Evolutionary conservation across 2,797 vertebrate species (phyloP).

Genomic region (Lates japonicus): DNA sequence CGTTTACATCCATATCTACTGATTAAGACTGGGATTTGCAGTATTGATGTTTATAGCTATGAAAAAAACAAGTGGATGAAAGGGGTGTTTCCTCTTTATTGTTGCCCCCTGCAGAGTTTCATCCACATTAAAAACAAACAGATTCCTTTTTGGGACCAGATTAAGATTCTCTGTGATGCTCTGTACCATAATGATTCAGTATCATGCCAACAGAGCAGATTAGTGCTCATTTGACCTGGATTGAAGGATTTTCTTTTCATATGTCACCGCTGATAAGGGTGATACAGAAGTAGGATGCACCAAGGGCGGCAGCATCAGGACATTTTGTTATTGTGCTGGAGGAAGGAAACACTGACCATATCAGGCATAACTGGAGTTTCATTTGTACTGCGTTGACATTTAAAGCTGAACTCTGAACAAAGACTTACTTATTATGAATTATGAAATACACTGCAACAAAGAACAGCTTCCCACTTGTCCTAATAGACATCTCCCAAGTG

Average conservation of each 20-base stretch:
- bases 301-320: slow-evolving; percentile 26
- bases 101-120: slow-evolving; percentile 17
- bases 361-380: slow-evolving; percentile 5
- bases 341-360: background rate
- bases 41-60: background rate
- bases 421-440: slow-evolving; percentile 7
- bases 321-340: slow-evolving; percentile 15
- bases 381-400: slow-evolving; percentile 12
- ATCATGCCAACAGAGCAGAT: slow-evolving; percentile 72
- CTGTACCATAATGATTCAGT: slow-evolving; percentile 50
- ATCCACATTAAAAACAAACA: slow-evolving; percentile 35
- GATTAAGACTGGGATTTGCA: slow-evolving; percentile 16
- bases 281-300: slow-evolving; percentile 37
- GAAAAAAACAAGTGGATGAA: background rate
- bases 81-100: slow-evolving; percentile 13
- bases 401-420: background rate
- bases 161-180: slow-evolving; percentile 64
- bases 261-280: slow-evolving; percentile 60
- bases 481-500: background rate
- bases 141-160: slow-evolving; percentile 50
- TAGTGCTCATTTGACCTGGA: slow-evolving; percentile 79
- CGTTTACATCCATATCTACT: background rate
- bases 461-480: background rate
- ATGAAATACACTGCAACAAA: background rate
- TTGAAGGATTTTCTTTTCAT: slow-evolving; percentile 79